These are phyloP conservation scores for Tympanoctomys barrerae DNA, from an alignment of 2,797 vertebrate species.

Conservation along the genomic window DNA sequence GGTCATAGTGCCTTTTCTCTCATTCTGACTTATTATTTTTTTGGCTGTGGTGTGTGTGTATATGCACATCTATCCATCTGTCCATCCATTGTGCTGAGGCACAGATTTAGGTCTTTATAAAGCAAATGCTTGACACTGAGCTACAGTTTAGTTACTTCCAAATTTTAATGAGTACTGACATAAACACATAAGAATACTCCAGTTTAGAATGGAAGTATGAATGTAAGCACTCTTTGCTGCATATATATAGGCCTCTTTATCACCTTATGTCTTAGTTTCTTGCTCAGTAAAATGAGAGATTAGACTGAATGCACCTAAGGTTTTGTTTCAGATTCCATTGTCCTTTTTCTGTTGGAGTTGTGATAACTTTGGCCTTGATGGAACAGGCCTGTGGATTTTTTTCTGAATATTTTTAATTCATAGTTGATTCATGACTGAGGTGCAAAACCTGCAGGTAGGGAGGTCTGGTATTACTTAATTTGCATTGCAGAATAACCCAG, in stretches of 20 bases:
- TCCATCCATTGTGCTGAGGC: not conserved
- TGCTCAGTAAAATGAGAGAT: not conserved
- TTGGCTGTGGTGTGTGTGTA: not conserved
- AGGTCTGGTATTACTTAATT: not conserved
- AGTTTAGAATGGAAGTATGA: not conserved
- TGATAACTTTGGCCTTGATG: not conserved
- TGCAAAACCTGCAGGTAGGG: not conserved
- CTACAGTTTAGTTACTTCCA: not conserved
- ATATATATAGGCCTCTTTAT: not conserved
- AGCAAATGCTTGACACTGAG: not conserved
- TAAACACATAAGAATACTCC: not conserved
- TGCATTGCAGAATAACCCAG: not conserved
- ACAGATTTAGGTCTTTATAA: not conserved
- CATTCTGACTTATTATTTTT: slow-evolving; percentile 19
- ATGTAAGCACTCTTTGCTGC: not conserved
- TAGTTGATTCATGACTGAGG: not conserved
- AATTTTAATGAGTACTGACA: not conserved
- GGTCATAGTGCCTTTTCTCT: not conserved
- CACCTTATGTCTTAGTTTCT: not conserved
- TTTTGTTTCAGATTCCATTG: not conserved
- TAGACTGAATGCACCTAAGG: not conserved
- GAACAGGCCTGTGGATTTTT: not conserved
- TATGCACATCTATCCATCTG: not conserved
- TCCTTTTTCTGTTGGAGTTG: not conserved
- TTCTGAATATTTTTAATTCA: not conserved